Evolutionary conservation across 2,113 vertebrate genomes (phyloP).

Genomic region (Leucopsar rothschildi): DNA sequence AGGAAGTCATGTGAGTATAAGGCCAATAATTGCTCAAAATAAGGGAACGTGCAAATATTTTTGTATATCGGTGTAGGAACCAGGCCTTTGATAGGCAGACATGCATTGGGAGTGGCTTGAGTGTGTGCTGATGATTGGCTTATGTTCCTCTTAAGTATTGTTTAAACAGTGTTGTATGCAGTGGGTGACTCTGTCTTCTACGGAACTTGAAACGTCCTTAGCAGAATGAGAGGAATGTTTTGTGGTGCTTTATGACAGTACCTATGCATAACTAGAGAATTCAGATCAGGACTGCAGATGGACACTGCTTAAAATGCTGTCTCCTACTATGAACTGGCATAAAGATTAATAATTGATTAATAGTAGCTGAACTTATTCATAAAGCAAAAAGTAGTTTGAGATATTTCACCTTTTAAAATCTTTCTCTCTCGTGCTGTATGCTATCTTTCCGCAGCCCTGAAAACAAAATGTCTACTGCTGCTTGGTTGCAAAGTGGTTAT

Average conservation of each 20-base stretch:
- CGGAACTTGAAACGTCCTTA: not conserved
- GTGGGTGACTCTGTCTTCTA: not conserved
- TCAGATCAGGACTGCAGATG: not conserved
- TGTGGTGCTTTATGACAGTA: not conserved
- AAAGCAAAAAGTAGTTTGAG: not conserved
- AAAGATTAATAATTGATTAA: not conserved
- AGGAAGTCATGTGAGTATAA: conserved; percentile 89
- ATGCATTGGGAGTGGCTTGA: not conserved
- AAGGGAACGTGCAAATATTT: not conserved
- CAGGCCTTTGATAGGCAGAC: not conserved
- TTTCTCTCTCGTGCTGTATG: conserved; percentile 11
- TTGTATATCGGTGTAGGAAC: not conserved
- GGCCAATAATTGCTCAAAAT: not conserved
- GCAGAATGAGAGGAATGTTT: not conserved
- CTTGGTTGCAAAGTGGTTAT: not conserved
- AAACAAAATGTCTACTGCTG: conserved; percentile 20
- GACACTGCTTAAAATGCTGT: not conserved
- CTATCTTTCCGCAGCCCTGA: not conserved
- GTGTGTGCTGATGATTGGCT: not conserved
- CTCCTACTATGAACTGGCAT: not conserved
- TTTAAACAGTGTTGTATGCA: not conserved
- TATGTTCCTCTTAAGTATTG: not conserved
- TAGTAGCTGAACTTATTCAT: not conserved
- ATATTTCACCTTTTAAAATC: not conserved
- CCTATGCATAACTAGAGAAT: not conserved